A percentile compares a stretch with the other conserved stretches of the same genome.
These are phyloP conservation scores for Hystrix brachyura DNA, from an alignment of 2,113 vertebrate species.

Conservation along the genomic window DNA sequence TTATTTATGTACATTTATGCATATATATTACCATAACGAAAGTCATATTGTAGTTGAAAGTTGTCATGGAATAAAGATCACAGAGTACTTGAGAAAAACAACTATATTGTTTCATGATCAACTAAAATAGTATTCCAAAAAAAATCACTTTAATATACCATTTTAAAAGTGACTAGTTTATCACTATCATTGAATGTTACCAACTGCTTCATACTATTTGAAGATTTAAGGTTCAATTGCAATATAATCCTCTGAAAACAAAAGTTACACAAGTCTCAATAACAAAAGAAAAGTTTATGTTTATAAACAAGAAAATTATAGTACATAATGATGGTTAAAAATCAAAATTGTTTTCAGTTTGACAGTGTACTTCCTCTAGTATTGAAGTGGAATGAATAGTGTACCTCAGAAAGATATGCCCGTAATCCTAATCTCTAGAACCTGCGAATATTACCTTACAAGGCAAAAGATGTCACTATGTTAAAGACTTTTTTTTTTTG, in stretches of 20 bases:
- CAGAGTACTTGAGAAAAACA: too few relatives aligned
- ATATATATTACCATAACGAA: too few relatives aligned
- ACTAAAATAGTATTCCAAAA: background rate
- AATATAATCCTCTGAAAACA: background rate
- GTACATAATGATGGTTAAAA: background rate
- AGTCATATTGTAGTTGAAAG: too few relatives aligned
- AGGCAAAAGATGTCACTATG: background rate
- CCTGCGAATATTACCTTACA: background rate
- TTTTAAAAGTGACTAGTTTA: background rate
- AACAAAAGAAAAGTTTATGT: background rate
- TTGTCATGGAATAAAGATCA: too few relatives aligned
- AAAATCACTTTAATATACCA: background rate
- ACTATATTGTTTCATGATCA: background rate
- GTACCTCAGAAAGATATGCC: background rate
- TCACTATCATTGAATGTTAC: background rate
- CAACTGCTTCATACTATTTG: background rate
- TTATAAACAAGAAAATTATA: background rate
- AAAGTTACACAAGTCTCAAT: background rate
- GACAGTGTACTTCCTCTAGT: background rate
- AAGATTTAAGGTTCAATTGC: background rate
- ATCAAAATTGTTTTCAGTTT: background rate
- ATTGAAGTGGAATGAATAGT: background rate
- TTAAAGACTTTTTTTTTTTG: background rate
- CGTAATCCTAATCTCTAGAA: background rate
- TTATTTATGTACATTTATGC: too few relatives aligned